Evolutionary conservation across 2,888 invertebrate genomes (phyloP).

Genomic region (Hyles lineata): DNA sequence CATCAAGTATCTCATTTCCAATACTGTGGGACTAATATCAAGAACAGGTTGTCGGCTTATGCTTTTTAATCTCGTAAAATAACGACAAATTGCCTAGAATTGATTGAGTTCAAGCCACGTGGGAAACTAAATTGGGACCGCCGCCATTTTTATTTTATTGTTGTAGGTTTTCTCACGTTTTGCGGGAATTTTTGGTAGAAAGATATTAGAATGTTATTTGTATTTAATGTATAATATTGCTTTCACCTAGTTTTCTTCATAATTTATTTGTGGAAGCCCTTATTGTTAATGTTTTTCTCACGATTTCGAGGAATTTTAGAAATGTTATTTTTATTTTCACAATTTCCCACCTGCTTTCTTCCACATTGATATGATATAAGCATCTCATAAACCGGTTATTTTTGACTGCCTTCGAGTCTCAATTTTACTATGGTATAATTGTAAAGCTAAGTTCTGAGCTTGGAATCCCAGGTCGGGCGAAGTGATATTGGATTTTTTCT

Average conservation of each 20-base stretch:
- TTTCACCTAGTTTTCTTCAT: neutral
- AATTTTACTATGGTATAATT: too few species aligned
- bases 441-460: too few species aligned
- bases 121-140: neutral
- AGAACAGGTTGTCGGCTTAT: constrained; percentile 23
- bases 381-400: too few species aligned
- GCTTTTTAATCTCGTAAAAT: constrained; percentile 20
- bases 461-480: too few species aligned
- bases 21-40: neutral
- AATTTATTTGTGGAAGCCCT: neutral
- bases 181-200: neutral
- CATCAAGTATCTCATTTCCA: constrained; percentile 2
- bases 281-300: neutral
- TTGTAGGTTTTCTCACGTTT: constrained; percentile 4
- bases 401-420: too few species aligned
- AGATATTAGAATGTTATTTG: too few species aligned
- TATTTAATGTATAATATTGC: neutral
- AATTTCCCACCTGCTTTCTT: neutral
- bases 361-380: too few species aligned
- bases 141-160: constrained; percentile 5
- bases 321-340: neutral
- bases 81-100: constrained; percentile 13
- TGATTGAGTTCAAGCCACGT: constrained; percentile 13
- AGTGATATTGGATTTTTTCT: too few species aligned
- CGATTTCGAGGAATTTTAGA: neutral